Percentiles rank a stretch among this genome's conserved stretches.
phyloP scores from a whole-genome alignment of 2,888 invertebrate genomes.

The Iselma pallidipennis region DNA sequence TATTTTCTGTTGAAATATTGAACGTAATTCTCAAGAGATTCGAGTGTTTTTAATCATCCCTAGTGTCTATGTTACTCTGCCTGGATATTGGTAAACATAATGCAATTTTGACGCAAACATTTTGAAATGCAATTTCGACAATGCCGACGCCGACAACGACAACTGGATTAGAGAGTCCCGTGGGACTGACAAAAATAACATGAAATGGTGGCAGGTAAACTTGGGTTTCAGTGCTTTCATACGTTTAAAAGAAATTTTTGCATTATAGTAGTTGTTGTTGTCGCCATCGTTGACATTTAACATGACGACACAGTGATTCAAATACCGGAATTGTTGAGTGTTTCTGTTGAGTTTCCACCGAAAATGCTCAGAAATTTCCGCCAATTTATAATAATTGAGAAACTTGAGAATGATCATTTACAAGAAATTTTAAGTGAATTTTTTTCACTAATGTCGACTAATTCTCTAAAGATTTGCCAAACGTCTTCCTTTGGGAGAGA shows the following conservation, averaged over 20 bases:
- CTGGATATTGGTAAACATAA: neutral
- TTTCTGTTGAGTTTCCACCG: neutral
- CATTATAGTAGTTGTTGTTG: neutral
- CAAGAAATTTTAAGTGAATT: neutral
- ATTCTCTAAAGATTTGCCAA: neutral
- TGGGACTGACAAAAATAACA: neutral
- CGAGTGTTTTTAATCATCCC: neutral
- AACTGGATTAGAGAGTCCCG: neutral
- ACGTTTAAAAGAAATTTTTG: neutral
- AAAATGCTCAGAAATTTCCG: neutral
- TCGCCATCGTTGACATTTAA: neutral
- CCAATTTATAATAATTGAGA: too few relatives aligned
- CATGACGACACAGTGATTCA: neutral
- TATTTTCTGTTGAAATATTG: neutral
- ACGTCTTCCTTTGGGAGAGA: slow-evolving; percentile 11
- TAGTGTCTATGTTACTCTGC: neutral
- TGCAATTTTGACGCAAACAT: neutral
- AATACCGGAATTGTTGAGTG: too few relatives aligned
- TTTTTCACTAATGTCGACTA: neutral
- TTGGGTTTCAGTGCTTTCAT: neutral
- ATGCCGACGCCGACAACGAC: too few relatives aligned
- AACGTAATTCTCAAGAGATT: neutral
- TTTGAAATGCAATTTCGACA: neutral
- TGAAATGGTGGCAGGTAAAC: neutral
- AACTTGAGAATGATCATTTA: neutral